Evolutionary conservation across 2,113 vertebrate genomes (phyloP).

Genomic region (Bubo scandiacus): DNA sequence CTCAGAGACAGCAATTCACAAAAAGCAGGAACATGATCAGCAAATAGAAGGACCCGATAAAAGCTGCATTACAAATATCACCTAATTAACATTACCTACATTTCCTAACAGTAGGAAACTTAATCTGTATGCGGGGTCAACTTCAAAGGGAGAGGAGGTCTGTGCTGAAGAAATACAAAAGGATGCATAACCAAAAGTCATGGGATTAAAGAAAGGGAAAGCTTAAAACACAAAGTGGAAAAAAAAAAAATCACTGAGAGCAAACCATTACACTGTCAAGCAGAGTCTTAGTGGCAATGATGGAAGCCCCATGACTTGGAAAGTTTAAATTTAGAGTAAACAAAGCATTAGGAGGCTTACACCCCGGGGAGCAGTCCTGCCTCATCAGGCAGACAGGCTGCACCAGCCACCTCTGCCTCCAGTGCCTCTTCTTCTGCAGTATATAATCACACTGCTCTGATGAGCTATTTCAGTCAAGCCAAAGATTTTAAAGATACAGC

Average conservation of each 20-base stretch:
- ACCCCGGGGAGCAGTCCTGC: background rate
- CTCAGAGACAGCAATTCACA: background rate
- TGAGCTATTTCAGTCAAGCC: background rate
- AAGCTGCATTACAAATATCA: slow-evolving; percentile 23
- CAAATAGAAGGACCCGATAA: background rate
- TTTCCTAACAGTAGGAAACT: slow-evolving; percentile 28
- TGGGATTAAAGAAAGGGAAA: slow-evolving; percentile 50
- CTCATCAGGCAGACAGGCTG: background rate
- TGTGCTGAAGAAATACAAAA: slow-evolving; percentile 8
- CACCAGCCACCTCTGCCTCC: background rate
- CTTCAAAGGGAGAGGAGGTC: slow-evolving; percentile 26
- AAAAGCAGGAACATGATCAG: background rate
- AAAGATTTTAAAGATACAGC: background rate
- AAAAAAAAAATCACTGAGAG: background rate
- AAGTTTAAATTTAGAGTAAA: slow-evolving; percentile 58
- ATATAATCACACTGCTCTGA: background rate
- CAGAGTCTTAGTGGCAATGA: background rate
- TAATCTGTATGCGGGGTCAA: background rate
- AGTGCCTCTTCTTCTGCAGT: background rate
- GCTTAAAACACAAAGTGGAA: background rate
- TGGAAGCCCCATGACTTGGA: slow-evolving; percentile 25
- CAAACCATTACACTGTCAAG: slow-evolving; percentile 21
- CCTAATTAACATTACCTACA: slow-evolving; percentile 35
- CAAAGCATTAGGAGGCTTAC: slow-evolving; percentile 42
- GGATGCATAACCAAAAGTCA: slow-evolving; percentile 35